Base-by-base conservation (phyloP, 2,888 invertebrate species). In the Terebella lapidaria region DNA sequence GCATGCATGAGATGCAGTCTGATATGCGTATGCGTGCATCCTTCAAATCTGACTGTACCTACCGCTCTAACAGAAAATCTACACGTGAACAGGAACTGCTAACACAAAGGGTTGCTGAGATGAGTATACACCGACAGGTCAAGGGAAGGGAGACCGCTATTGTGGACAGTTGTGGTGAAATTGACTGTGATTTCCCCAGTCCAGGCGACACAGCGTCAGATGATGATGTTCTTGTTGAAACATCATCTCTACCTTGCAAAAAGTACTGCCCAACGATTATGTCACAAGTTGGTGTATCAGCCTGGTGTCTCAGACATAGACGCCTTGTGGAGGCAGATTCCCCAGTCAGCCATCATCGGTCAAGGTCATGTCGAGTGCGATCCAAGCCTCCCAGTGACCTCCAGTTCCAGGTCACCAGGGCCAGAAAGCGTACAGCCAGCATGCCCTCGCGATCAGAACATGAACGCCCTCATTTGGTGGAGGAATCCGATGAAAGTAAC, bases 341-440 rank as follows among this genome's bases (percentile, higher is more conserved):
- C 10, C 42, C 42, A n/a, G 10, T n/a, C 10, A 35, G 10, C n/a
- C 53, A 53, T 28, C 26, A 53, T 10, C 53, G 53, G n/a, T 56
- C 56, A 10, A 5, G 4, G 5, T 56, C 56, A n/a, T 56, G 46
- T 22, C 25, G 56, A 24, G 10, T 3, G 45, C 25, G 53, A 25
- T 4, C 28, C 15, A 5, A 15, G 15, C 56, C 46, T n/a, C 56
- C 56, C 3, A 45, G 27, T 22, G 56, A 47, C n/a, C 56, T 56
- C 27, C 5, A 45, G 5, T n/a, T n/a, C n/a, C 5, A 18, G 46
- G 3, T 3, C 5, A n/a, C 25, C n/a, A 74, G 73, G 64, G 73
- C 74, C 63, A 68, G 78, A 24, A 74, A 74, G 4, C 60, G 78
- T 42, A 77, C 77, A 1, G 72, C 72, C 61, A 75, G 75, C 56